Evolutionary conservation across 1,140 invertebrate genomes (phyloP), one percentile per base, ranked within the genome.

Genomic region (Sycophila sp.): DNA sequence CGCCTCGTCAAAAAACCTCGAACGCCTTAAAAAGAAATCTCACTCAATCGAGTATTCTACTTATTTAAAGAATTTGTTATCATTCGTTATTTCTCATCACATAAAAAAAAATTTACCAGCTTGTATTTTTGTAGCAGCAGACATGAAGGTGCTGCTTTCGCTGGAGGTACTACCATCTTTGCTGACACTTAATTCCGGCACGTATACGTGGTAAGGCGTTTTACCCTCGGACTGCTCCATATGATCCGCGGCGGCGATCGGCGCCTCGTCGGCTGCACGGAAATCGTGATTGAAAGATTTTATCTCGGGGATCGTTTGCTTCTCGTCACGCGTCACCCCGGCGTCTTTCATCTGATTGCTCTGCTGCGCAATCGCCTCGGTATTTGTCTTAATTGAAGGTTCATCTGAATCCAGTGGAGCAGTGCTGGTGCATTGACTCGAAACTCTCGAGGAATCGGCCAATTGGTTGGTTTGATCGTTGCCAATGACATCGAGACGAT

Each of bases 61-160:
- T n/a, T n/a, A n/a, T n/a, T n/a, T n/a, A n/a, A n/a, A n/a, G n/a
- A n/a, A n/a, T n/a, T n/a, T n/a, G n/a, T n/a, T n/a, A n/a, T n/a
- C n/a, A n/a, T n/a, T n/a, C n/a, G n/a, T n/a, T n/a, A n/a, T 22
- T 47, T 64, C 22, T 15, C 28, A 4, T 32, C 24, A 30, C 13
- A 34, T 17, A 6, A 17, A 28, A 53, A 53, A 45, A 24, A 58
- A 63, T 64, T 77, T 45, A 82, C 82, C 77, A 34, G 79, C 78
- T 78, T 83, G 81, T 73, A 81, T 81, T 72, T 78, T 79, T 5
- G 77, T 75, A 4, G 68, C 78, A 5, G 80, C 78, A 2, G 75
- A 79, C 47, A 51, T 73, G 15, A 76, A 78, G 42, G 73, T 75
- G 30, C 75, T 78, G 10, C 53, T 28, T 8, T 38, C 55, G 22